Evolutionary conservation across 1,140 invertebrate species (phyloP).

Genomic region (Holcopasites calliopsidis): DNA sequence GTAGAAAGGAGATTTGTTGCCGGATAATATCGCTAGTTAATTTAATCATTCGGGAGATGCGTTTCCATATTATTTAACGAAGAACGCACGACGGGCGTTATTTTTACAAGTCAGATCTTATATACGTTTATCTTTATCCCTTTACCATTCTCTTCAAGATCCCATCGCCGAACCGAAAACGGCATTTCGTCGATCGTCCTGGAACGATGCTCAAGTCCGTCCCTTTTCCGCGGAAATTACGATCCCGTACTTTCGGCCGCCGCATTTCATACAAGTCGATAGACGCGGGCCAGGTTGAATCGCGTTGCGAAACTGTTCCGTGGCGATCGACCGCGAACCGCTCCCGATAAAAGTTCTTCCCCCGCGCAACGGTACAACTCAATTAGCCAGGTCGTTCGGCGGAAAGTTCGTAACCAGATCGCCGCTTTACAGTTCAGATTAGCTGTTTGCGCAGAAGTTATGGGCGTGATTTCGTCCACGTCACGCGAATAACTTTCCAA

Average conservation of each 20-base stretch:
- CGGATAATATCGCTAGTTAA: too few relatives aligned
- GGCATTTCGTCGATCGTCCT: too few relatives aligned
- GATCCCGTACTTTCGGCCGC: not conserved
- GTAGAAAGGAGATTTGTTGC: too few relatives aligned
- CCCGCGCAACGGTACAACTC: constrained; percentile 31
- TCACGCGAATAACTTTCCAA: constrained; percentile 34
- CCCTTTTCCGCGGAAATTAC: too few relatives aligned
- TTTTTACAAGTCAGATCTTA: too few relatives aligned
- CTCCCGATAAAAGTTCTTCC: constrained; percentile 32
- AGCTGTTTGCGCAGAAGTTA: constrained; percentile 34
- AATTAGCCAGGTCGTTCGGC: constrained; percentile 32
- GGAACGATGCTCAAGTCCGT: not conserved
- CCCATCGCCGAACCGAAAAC: too few relatives aligned
- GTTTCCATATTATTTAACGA: too few relatives aligned
- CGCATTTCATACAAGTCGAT: too few relatives aligned
- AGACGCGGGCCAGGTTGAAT: not conserved
- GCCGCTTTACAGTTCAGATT: constrained; percentile 44
- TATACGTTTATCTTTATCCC: too few relatives aligned
- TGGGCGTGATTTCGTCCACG: constrained; percentile 33
- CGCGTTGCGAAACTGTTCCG: constrained; percentile 25
- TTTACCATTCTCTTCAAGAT: too few relatives aligned
- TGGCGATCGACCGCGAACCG: constrained; percentile 32
- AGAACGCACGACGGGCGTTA: too few relatives aligned
- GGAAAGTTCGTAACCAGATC: constrained; percentile 46
- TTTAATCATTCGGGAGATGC: too few relatives aligned